phyloP scores from a whole-genome alignment of 2,888 invertebrate species.

The Spialia ferax region DNA sequence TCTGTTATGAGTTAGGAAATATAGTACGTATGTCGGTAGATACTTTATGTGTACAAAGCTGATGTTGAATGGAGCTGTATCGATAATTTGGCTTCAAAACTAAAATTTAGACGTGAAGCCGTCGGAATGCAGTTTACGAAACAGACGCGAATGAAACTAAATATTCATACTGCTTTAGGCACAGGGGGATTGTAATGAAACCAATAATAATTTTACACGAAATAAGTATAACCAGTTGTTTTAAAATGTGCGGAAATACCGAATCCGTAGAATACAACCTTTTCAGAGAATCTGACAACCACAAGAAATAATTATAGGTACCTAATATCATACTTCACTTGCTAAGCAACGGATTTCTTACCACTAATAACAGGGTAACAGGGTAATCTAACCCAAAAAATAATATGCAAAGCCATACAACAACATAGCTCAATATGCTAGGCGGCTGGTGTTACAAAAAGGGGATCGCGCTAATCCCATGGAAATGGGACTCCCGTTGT shows the following conservation, averaged over 20 bases:
- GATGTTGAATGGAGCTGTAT: neutral
- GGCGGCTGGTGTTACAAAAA: slow-evolving; percentile 34
- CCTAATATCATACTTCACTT: neutral
- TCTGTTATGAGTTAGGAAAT: slow-evolving; percentile 8
- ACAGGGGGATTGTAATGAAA: neutral
- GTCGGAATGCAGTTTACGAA: slow-evolving; percentile 54
- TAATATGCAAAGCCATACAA: slow-evolving; percentile 39
- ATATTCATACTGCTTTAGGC: neutral
- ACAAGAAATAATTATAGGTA: neutral
- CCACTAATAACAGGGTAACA: slow-evolving; percentile 27
- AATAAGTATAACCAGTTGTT: too few relatives aligned
- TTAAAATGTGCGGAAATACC: too few relatives aligned
- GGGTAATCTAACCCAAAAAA: slow-evolving; percentile 29
- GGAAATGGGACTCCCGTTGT: slow-evolving; percentile 58
- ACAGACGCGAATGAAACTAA: slow-evolving; percentile 9
- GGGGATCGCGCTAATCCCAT: slow-evolving; percentile 56
- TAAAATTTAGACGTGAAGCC: slow-evolving; percentile 58
- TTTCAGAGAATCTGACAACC: slow-evolving; percentile 30
- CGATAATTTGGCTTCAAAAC: neutral
- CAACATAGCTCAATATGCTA: slow-evolving; percentile 34
- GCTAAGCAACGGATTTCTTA: neutral
- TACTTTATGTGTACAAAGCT: neutral
- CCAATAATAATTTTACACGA: neutral
- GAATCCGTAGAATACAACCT: too few relatives aligned
- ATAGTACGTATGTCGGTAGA: neutral